Evolutionary conservation across 2,888 invertebrate species (phyloP).

Genomic region (Pachycephus smyrnensis): DNA sequence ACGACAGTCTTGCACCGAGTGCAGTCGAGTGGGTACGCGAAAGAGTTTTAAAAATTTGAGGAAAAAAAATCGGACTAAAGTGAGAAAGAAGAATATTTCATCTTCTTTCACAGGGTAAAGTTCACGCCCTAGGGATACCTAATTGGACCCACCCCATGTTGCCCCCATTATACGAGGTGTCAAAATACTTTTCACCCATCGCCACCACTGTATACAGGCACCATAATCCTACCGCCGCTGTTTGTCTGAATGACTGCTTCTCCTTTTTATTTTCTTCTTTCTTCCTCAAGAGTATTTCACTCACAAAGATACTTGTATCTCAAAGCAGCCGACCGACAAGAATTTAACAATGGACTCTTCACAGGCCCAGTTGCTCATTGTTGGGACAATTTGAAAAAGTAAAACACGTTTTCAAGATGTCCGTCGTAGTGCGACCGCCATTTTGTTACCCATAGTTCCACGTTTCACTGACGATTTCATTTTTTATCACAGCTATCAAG

Average conservation of each 20-base stretch:
- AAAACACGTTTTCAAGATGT: background rate
- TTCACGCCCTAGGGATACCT: conserved; percentile 58
- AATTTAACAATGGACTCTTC: conserved; percentile 43
- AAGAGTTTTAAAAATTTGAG: background rate
- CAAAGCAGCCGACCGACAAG: conserved; percentile 54
- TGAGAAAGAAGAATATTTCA: conserved; percentile 10
- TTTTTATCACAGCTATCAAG: background rate
- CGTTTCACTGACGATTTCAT: background rate
- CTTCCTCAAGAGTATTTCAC: conserved; percentile 9
- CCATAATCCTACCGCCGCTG: conserved; percentile 9
- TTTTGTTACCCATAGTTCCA: background rate
- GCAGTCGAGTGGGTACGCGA: background rate
- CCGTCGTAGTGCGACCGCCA: background rate
- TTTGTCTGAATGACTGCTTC: conserved; percentile 10
- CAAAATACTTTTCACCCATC: conserved; percentile 59
- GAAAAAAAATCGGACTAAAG: background rate
- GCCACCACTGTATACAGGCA: conserved; percentile 8
- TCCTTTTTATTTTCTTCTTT: conserved; percentile 33
- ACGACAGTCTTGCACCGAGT: background rate
- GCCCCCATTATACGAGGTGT: conserved; percentile 64
- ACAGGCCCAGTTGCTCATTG: conserved; percentile 37
- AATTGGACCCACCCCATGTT: conserved; percentile 65
- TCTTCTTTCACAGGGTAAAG: conserved; percentile 39
- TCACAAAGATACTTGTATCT: conserved; percentile 45
- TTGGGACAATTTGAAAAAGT: background rate